Conservation (phyloP, 2,888 invertebrate genomes). For the Gastracanthus pulcherrimus region DNA sequence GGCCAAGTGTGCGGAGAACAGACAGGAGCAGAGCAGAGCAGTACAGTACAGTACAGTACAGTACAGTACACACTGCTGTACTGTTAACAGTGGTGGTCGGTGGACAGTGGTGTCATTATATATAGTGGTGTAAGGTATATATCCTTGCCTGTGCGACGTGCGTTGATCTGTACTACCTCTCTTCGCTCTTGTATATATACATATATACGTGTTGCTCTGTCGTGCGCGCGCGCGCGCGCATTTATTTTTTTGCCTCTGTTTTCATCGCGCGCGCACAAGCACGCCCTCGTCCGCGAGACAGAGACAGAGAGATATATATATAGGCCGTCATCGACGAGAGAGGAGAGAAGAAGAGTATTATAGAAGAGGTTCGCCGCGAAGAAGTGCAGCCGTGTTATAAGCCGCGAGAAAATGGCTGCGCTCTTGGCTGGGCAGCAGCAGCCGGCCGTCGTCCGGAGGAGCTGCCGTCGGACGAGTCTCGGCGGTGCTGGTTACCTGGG, state of each 20-base stretch:
- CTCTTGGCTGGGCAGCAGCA: constrained; percentile 67
- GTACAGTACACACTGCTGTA: too few relatives aligned
- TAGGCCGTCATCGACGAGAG: not conserved
- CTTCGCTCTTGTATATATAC: too few relatives aligned
- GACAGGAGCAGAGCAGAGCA: too few relatives aligned
- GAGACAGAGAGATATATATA: not conserved
- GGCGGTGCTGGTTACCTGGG: constrained; percentile 72
- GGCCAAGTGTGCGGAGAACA: too few relatives aligned
- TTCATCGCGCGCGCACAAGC: not conserved
- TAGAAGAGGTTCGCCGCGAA: not conserved
- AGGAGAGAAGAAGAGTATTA: not conserved
- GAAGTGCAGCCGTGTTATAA: constrained; percentile 50
- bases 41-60: too few relatives aligned
- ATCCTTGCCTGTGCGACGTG: too few relatives aligned
- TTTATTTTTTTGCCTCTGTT: not conserved
- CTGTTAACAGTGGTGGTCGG: too few relatives aligned
- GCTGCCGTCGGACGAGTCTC: constrained; percentile 69
- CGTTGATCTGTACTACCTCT: too few relatives aligned
- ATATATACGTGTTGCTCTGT: not conserved
- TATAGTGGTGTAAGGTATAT: too few relatives aligned
- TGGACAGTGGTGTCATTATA: too few relatives aligned
- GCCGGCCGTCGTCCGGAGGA: constrained; percentile 65
- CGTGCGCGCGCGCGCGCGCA: too few relatives aligned
- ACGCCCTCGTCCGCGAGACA: not conserved
- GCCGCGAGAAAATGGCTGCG: constrained; percentile 76